Evolutionary conservation across 35 echinoderm and acorn worm species (phyloP).

Genomic region (Strongylocentrotus purpuratus): DNA sequence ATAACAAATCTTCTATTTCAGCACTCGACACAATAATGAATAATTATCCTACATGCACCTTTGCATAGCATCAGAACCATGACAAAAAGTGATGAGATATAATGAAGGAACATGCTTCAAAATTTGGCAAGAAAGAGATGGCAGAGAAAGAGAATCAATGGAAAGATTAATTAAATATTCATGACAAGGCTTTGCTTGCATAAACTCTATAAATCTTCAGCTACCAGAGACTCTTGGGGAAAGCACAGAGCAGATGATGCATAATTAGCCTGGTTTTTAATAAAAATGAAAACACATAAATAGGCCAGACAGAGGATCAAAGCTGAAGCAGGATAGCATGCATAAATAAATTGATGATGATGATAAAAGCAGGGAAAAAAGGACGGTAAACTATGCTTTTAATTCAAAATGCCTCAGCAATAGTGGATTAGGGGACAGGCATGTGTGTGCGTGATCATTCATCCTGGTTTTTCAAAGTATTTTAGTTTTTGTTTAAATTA

Average conservation of each 20-base stretch:
- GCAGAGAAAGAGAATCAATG: background rate
- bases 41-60: background rate
- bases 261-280: background rate
- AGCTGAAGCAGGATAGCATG: background rate
- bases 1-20: background rate
- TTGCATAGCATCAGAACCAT: background rate
- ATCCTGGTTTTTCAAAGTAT: background rate
- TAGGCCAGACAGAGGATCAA: background rate
- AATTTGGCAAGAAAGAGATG: background rate
- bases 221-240: background rate
- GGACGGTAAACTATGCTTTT: background rate
- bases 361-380: background rate
- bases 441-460: background rate
- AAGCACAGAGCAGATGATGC: background rate
- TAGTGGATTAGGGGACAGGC: background rate
- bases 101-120: background rate
- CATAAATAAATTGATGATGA: background rate
- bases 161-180: slow-evolving; percentile 14
- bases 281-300: background rate
- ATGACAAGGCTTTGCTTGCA: background rate
- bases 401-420: background rate
- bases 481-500: background rate
- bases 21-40: background rate
- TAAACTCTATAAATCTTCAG: slow-evolving; percentile 13
- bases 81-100: background rate